These are phyloP conservation scores for Alauda arvensis DNA, from an alignment of 2,797 vertebrate genomes.

Conservation along the genomic window DNA sequence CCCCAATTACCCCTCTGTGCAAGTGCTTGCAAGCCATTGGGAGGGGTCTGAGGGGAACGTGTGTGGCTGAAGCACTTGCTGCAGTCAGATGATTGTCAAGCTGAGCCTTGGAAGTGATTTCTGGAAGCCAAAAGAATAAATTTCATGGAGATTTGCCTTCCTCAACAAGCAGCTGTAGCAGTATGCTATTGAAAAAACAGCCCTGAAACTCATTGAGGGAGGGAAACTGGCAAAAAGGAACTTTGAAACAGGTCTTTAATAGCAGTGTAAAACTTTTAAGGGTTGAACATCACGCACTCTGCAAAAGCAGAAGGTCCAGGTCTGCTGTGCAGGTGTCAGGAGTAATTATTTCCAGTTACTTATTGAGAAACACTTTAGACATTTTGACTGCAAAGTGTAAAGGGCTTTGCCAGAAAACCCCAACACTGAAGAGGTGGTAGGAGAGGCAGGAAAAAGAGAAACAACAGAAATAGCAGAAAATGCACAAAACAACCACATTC, in stretches of 20 bases:
- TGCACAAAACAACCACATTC: not conserved
- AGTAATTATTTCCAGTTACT: slow-evolving; percentile 59
- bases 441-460: not conserved
- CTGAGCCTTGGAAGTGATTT: slow-evolving; percentile 38
- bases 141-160: slow-evolving; percentile 38
- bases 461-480: slow-evolving; percentile 6
- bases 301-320: slow-evolving; percentile 52
- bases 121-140: slow-evolving; percentile 32
- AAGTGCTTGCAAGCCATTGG: not conserved
- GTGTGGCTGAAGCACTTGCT: slow-evolving; percentile 29
- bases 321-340: slow-evolving; percentile 54
- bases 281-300: slow-evolving; percentile 34
- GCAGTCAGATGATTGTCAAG: not conserved
- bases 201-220: slow-evolving; percentile 17
- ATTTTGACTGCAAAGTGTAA: slow-evolving; percentile 36
- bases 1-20: not conserved
- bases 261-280: slow-evolving; percentile 44
- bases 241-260: slow-evolving; percentile 54
- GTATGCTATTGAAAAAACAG: slow-evolving; percentile 9
- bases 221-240: slow-evolving; percentile 38
- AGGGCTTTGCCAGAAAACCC: slow-evolving; percentile 33
- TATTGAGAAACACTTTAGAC: slow-evolving; percentile 43
- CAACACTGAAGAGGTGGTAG: not conserved
- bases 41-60: slow-evolving; percentile 7
- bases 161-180: slow-evolving; percentile 1